Percentiles rank a stretch among this genome's conserved stretches.
phyloP scores from a whole-genome alignment of 2,888 invertebrate species.

The Conistra vaccinii region DNA sequence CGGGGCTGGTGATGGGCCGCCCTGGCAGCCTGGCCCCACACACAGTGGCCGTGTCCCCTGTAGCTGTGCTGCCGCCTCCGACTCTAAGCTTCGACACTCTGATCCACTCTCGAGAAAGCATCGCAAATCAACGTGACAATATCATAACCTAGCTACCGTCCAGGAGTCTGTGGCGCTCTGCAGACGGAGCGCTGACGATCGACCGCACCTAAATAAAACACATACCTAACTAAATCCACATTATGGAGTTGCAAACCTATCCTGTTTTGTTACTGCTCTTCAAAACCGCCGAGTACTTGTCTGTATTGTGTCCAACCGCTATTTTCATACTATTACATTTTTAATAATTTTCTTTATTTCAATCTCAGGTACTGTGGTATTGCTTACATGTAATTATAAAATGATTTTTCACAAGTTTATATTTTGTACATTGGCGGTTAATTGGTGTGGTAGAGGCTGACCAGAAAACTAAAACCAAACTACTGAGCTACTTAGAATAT shows the following conservation, averaged over 20 bases:
- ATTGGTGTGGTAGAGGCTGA: slow-evolving; percentile 69
- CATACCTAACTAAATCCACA: slow-evolving; percentile 68
- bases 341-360: slow-evolving; percentile 76
- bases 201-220: slow-evolving; percentile 66
- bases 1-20: slow-evolving; percentile 55
- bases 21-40: slow-evolving; percentile 7
- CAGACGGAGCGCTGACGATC: slow-evolving; percentile 48
- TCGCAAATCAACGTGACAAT: slow-evolving; percentile 45
- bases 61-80: slow-evolving; percentile 56
- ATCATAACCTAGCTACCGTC: slow-evolving; percentile 19
- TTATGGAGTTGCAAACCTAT: slow-evolving; percentile 69
- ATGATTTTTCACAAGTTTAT: slow-evolving; percentile 73
- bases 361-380: slow-evolving; percentile 89
- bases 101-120: slow-evolving; percentile 37
- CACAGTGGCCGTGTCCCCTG: slow-evolving; percentile 46
- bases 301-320: slow-evolving; percentile 77
- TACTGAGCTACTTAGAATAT: slow-evolving; percentile 36
- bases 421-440: slow-evolving; percentile 79
- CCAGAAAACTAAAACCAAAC: slow-evolving; percentile 62
- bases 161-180: not conserved
- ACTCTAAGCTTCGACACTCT: slow-evolving; percentile 7
- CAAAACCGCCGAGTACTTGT: slow-evolving; percentile 74
- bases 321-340: slow-evolving; percentile 85
- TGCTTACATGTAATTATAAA: slow-evolving; percentile 88
- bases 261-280: slow-evolving; percentile 70